phyloP scores from a whole-genome alignment of 2,797 vertebrate species.

The Rallus crepitans region DNA sequence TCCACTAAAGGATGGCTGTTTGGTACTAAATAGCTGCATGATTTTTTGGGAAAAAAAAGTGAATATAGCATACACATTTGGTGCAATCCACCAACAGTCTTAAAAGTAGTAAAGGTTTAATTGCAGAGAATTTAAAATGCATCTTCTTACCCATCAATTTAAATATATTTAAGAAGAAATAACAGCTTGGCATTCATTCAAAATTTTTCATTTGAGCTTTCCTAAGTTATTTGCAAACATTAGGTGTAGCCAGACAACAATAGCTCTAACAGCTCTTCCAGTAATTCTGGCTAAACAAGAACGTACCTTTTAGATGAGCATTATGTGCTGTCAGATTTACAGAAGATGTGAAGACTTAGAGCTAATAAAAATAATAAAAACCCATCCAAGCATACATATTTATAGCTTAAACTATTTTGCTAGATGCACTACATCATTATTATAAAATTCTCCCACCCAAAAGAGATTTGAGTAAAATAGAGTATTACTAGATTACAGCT shows the following conservation, averaged over 20 bases:
- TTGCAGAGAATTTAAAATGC: conserved; percentile 13
- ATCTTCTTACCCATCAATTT: background rate
- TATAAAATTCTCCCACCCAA: background rate
- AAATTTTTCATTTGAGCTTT: conserved; percentile 8
- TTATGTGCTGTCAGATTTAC: conserved; percentile 9
- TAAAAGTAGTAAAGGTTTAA: background rate
- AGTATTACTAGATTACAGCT: conserved; percentile 10
- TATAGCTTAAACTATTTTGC: conserved; percentile 12
- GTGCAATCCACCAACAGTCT: background rate
- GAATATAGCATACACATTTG: background rate
- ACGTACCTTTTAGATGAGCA: conserved; percentile 1
- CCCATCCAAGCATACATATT: background rate
- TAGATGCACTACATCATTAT: background rate
- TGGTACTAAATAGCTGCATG: background rate
- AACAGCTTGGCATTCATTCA: conserved; percentile 30
- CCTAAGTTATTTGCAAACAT: conserved; percentile 54
- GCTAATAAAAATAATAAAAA: conserved; percentile 38
- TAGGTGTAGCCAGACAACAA: conserved; percentile 39
- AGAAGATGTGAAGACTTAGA: conserved; percentile 1
- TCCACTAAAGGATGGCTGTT: conserved; percentile 41
- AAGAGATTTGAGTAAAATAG: conserved; percentile 1
- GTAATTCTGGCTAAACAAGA: conserved; percentile 34
- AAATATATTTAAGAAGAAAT: conserved; percentile 28
- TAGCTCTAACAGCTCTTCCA: conserved; percentile 17
- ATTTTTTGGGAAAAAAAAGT: background rate